These are phyloP conservation scores for Nemoura dubitans DNA, from an alignment of 2,888 invertebrate genomes.

Conservation along the genomic window DNA sequence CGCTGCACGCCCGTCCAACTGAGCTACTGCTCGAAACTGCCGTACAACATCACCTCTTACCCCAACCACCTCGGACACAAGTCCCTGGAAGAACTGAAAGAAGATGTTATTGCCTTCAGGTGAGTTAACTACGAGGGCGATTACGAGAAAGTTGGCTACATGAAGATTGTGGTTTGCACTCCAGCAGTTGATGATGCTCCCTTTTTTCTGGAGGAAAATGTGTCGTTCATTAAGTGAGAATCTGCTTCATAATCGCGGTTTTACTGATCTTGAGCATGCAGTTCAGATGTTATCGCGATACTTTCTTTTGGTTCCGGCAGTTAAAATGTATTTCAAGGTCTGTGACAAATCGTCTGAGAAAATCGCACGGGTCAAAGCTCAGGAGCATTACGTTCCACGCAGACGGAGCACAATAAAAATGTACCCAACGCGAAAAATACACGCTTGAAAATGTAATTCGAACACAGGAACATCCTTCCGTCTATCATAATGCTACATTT, in stretches of 20 bases:
- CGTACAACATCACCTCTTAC: slow-evolving; percentile 83
- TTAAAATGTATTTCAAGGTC: background rate
- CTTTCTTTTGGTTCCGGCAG: background rate
- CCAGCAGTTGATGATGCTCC: too few relatives aligned
- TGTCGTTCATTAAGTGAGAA: background rate
- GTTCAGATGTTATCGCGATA: background rate
- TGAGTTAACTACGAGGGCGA: slow-evolving; percentile 52
- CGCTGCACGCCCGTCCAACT: slow-evolving; percentile 75
- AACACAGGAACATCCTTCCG: background rate
- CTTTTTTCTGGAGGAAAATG: background rate
- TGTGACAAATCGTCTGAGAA: background rate
- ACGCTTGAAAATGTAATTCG: background rate
- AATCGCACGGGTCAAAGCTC: background rate
- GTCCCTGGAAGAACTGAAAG: slow-evolving; percentile 70
- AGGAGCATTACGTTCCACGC: background rate
- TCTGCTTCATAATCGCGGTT: background rate
- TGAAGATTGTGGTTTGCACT: too few relatives aligned
- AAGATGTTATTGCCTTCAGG: slow-evolving; percentile 81
- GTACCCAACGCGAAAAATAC: background rate
- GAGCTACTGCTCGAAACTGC: slow-evolving; percentile 72
- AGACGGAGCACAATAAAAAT: background rate
- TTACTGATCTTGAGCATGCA: background rate
- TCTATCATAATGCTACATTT: background rate
- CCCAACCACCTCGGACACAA: slow-evolving; percentile 81
- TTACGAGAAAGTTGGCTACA: background rate